These are phyloP conservation scores for Cacatua alba DNA, from an alignment of 2,113 vertebrate genomes.

Conservation along the genomic window DNA sequence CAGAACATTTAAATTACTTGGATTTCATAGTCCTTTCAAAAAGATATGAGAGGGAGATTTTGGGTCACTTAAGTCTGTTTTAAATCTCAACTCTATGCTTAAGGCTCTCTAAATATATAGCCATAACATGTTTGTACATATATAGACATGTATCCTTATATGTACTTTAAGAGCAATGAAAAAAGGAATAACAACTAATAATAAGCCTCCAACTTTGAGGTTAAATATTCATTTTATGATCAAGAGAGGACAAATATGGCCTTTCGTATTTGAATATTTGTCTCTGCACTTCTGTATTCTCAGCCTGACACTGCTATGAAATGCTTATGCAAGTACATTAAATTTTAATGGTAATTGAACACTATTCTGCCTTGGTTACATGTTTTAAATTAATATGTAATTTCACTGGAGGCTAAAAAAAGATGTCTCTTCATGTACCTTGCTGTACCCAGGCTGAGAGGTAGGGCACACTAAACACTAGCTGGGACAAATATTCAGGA, in stretches of 20 bases:
- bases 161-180: not conserved
- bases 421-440: not conserved
- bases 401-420: not conserved
- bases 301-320: not conserved
- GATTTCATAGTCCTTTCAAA: not conserved
- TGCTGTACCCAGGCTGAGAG: not conserved
- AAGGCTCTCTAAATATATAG: not conserved
- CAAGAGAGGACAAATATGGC: not conserved
- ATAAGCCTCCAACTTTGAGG: not conserved
- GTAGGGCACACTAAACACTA: not conserved
- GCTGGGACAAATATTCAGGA: not conserved
- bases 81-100: not conserved
- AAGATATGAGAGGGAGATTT: not conserved
- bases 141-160: not conserved
- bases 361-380: constrained; percentile 5
- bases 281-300: not conserved
- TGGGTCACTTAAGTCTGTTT: not conserved
- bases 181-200: not conserved
- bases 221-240: not conserved
- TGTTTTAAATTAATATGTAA: constrained; percentile 32
- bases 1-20: not conserved
- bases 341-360: constrained; percentile 18
- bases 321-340: not conserved
- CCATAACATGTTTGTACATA: not conserved
- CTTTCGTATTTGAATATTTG: constrained; percentile 8